A percentile compares a stretch with the other conserved stretches of the same genome.
These are phyloP conservation scores for Ichneumoninae sp. DNA, from an alignment of 2,888 invertebrate genomes.

Conservation along the genomic window DNA sequence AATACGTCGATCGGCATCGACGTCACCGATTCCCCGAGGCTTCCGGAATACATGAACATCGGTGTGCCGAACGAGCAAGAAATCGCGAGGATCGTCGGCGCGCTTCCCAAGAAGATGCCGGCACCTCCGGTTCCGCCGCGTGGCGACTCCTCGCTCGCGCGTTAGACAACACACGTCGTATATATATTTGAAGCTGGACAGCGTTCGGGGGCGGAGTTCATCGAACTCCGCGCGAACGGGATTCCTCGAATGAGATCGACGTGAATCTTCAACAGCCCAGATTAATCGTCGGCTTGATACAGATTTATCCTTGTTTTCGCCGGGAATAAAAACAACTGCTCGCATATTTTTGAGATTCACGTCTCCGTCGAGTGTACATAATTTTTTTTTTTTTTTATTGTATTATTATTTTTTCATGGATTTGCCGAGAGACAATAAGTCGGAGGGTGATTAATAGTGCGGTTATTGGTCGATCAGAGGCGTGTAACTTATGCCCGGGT, in stretches of 20 bases:
- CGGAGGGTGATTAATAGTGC: constrained; percentile 33
- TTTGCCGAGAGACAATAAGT: not conserved
- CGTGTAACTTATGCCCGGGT: constrained; percentile 7
- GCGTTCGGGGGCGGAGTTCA: not conserved
- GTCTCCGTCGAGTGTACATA: not conserved
- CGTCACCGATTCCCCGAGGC: constrained; percentile 69
- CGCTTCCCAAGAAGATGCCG: constrained; percentile 74
- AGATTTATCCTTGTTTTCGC: not conserved
- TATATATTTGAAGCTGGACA: not conserved
- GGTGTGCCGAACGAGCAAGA: constrained; percentile 67
- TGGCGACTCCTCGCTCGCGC: constrained; percentile 68
- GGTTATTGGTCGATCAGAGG: constrained; percentile 19
- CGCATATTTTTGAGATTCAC: not conserved
- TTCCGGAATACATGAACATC: constrained; percentile 81
- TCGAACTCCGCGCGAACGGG: not conserved
- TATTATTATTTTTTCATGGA: not conserved
- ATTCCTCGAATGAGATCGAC: not conserved
- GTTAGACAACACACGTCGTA: constrained; percentile 22
- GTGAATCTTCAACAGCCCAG: not conserved
- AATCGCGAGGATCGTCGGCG: constrained; percentile 70
- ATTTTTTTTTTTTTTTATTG: not conserved
- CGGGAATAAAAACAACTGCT: not conserved
- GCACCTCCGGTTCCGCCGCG: constrained; percentile 81
- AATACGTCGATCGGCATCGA: constrained; percentile 64
- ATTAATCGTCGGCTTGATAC: not conserved